These are phyloP conservation scores for Strigamia transsilvanica DNA, from an alignment of 2,888 invertebrate genomes.

Conservation along the genomic window DNA sequence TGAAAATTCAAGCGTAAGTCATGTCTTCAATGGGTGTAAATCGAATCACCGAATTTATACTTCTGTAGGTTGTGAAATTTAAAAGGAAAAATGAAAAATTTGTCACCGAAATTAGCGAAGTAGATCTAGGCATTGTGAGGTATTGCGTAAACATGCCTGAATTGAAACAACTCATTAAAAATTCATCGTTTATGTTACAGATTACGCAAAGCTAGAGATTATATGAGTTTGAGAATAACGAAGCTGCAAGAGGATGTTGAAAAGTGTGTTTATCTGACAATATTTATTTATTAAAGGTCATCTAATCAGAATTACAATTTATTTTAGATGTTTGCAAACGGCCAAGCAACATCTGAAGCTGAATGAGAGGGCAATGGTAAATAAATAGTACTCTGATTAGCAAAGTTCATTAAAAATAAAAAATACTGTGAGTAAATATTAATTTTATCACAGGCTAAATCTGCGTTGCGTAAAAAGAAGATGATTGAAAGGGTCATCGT, in stretches of 20 bases:
- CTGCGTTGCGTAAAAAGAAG: constrained; percentile 56
- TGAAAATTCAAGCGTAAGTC: constrained; percentile 31
- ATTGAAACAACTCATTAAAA: neutral
- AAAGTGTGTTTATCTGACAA: neutral
- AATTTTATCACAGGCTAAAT: constrained; percentile 56
- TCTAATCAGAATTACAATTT: neutral
- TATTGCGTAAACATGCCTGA: neutral
- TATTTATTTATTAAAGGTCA: neutral
- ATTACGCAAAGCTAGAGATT: constrained; percentile 39
- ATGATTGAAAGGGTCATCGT: constrained; percentile 53
- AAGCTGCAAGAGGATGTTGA: constrained; percentile 33
- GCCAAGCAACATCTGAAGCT: constrained; percentile 34
- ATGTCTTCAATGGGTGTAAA: neutral
- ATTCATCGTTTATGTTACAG: neutral
- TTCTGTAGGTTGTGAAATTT: constrained; percentile 48
- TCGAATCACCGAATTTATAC: neutral
- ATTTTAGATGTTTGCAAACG: neutral
- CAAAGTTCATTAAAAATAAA: neutral
- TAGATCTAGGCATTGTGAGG: constrained; percentile 51
- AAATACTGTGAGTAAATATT: neutral
- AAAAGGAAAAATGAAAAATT: neutral
- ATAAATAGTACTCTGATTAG: neutral
- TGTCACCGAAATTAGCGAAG: neutral
- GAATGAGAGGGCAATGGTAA: constrained; percentile 32
- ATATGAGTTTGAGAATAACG: neutral